A percentile compares a stretch with the other conserved stretches of the same genome.
phyloP scores from a whole-genome alignment of 2,888 invertebrate species.

The Oligia strigilis region DNA sequence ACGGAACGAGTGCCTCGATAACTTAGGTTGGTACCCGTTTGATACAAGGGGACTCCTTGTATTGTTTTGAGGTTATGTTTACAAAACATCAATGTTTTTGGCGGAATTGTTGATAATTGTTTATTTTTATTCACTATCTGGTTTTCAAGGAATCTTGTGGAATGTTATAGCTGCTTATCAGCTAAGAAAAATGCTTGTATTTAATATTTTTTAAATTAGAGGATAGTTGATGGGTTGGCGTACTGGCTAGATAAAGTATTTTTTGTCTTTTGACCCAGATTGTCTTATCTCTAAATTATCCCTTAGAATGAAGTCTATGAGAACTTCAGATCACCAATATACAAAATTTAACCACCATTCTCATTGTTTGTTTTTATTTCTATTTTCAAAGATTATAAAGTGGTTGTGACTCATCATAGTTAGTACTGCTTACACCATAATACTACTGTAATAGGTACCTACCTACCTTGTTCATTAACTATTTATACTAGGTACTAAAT shows the following conservation, averaged over 20 bases:
- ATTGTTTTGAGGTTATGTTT: slow-evolving; percentile 87
- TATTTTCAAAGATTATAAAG: neutral
- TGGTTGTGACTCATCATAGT: neutral
- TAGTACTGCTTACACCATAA: too few species aligned
- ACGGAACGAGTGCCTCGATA: slow-evolving; percentile 95
- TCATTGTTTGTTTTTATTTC: neutral
- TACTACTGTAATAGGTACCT: neutral
- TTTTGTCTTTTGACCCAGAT: neutral
- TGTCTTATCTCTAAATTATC: neutral
- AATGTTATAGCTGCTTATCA: neutral
- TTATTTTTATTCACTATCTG: slow-evolving; percentile 35
- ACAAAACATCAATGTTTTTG: slow-evolving; percentile 80
- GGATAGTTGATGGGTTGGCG: slow-evolving; percentile 36
- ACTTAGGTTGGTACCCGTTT: slow-evolving; percentile 89
- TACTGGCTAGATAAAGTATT: neutral
- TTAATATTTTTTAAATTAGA: neutral
- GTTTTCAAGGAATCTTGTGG: neutral
- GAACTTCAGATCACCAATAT: neutral
- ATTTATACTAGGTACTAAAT: too few species aligned
- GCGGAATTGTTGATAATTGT: slow-evolving; percentile 54
- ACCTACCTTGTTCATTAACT: neutral
- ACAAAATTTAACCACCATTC: neutral
- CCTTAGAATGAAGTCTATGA: too few species aligned
- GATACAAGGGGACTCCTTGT: slow-evolving; percentile 34
- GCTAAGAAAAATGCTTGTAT: neutral